phyloP scores from a whole-genome alignment of 2,113 vertebrate species.

The Sminthopsis crassicaudata region DNA sequence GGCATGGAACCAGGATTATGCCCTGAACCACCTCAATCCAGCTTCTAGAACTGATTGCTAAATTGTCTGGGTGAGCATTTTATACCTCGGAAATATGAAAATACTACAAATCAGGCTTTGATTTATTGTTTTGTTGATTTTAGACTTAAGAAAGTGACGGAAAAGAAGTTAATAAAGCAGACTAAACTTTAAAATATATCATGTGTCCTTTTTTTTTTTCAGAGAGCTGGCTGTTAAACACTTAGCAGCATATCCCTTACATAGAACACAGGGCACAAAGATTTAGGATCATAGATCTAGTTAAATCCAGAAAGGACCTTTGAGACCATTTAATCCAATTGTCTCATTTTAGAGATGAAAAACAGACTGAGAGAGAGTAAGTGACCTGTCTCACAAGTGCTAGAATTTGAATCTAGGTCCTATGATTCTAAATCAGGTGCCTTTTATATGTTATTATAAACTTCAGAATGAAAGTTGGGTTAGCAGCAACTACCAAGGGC shows the following conservation, averaged over 20 bases:
- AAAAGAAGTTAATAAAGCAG: background rate
- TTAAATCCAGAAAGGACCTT: background rate
- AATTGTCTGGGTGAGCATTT: background rate
- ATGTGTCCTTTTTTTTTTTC: background rate
- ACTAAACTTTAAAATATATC: background rate
- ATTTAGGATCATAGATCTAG: background rate
- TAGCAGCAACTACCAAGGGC: background rate
- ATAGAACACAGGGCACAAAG: background rate
- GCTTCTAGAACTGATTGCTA: no score
- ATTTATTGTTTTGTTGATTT: background rate
- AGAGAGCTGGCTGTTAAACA: background rate
- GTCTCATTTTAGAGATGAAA: background rate
- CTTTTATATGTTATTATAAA: background rate
- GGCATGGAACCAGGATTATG: background rate
- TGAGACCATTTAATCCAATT: background rate
- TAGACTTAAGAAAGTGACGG: background rate
- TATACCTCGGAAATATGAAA: background rate
- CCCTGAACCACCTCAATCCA: no score
- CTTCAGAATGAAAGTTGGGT: background rate
- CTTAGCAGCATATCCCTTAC: background rate
- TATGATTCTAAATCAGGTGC: background rate
- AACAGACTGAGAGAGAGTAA: background rate
- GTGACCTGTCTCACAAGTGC: background rate
- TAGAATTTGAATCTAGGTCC: background rate
- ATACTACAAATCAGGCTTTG: background rate